Base-by-base conservation (phyloP, 2,888 invertebrate genomes). In the Nomada goodeniana region DNA sequence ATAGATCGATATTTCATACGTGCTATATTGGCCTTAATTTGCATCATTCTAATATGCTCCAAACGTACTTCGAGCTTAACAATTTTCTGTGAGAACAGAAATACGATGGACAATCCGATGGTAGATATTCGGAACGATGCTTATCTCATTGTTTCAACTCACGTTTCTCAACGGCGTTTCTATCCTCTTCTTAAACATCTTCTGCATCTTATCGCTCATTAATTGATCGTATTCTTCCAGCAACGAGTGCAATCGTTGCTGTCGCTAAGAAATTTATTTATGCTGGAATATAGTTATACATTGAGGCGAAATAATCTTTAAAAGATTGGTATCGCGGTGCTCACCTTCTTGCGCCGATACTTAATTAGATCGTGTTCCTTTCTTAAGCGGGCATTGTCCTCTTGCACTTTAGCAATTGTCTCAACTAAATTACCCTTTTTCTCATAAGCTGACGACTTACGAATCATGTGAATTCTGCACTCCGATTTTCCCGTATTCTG, bases 11-110 rank as follows among this genome's bases (percentile, higher is more conserved):
- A 98, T 92, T 97, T 97, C 91, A 96, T 96, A 86, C 96, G 96
- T 10, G 97, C 96, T 85, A 97, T 96, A 88, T 96, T 96, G 0
- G 97, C 97, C 93, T 98, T 97, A 91, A 97, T 96, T 95, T 97
- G 96, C 94, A 97, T 97, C 50, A 98, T 96, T 73, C 97, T 95
- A 0, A 97, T 96, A 80, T 96, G 96, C 91, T 98, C 97, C 79
- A 98, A 96, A 92, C 96, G 96, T 91, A 98, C 98, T 93, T 97
- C 97, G 85, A 98, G 93, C 87, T 96, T 96, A 7, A 96, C 90
- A 60, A 94, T 93, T 90, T 93, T 92, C 94, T 94, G 85, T 11
- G 73, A 65, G 29, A 64, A 61, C 52, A 15, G 13, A 52, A 57
- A 15, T 52, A 20, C 23, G 29, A 52, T 18, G 26, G 3, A 47